Evolutionary conservation across 2,888 invertebrate species (phyloP), one percentile per base, ranked within the genome.

Genomic region (Eupithecia exiguata): DNA sequence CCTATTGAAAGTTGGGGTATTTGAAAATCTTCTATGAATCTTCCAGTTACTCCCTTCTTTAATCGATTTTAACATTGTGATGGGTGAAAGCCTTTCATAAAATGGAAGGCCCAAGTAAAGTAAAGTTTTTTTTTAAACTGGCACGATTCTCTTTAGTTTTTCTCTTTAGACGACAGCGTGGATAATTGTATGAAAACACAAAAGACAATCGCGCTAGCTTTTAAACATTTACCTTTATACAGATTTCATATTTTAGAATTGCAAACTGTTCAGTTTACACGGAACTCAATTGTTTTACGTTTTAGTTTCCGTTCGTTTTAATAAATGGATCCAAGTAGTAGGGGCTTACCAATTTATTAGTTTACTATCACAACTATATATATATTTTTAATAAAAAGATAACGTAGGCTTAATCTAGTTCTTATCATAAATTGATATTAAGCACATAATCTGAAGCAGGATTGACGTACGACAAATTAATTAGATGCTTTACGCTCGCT

Each of bases 391-490:
- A 35, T 62, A 62, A 62, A 62, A 62, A 62, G 62, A 35, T 62
- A 62, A 62, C 3, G 30, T 35, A 62, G 4, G 35, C 30, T 35
- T 5, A 35, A 25, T 25, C 21, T 21, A 58, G 35, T 30, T 62
- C 62, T 66, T 77, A 79, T 80, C 80, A 84, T n/a, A n/a, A n/a
- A 83, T 87, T 86, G n/a, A n/a, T 88, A 88, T 87, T 88, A 87
- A 80, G 77, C 76, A 77, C 79, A 78, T 80, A 82, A 84, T 84
- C 78, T 80, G 85, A 68, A 76, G 73, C 65, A 68, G 87, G 88
- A 87, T 86, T 82, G 86, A 85, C 85, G 85, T 81, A 83, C 84
- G 83, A 81, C 84, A 86, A 88, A 90, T 89, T 90, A 88, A 92
- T 91, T 87, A 85, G 81, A 80, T 79, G 81, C 84, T 86, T 84